Evolutionary conservation across 1,140 invertebrate genomes (phyloP), one percentile per base, ranked within the genome.

Genomic region (Galleria mellonella): DNA sequence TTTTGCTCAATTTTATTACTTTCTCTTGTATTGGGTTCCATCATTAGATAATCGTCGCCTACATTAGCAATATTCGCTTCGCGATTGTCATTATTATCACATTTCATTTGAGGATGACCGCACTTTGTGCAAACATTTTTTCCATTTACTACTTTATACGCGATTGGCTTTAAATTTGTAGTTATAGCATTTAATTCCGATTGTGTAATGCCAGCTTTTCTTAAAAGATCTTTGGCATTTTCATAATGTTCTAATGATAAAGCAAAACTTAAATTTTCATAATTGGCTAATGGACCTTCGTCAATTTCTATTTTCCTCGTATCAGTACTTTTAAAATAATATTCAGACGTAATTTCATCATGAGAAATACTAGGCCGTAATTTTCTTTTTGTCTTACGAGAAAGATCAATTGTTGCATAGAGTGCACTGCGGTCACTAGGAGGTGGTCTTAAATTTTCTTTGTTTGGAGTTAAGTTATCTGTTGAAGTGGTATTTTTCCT

Each of bases 251-350:
- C 90, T 17, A 94, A 75, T 0, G 92, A 94, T 51, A 93, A 88
- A 49, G 91, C 92, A 76, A 94, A 94, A 57, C 92, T 90, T 55
- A 94, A 88, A 64, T 94, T 94, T 52, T 90, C 92, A 66, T 94
- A 94, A 76, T 93, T 92, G 2, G 72, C 69, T 6, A 72, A 43
- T 0, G 79, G 71, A 0, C 76, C 79, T 1, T 75, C 63, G 29
- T 79, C 74, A 13, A 76, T 51, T 32, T 74, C 71, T 12, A 57
- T 40, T 0, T 43, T 44, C 6, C 17, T 36, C 0, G 49, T 38
- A 12, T 62, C 56, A 0, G 56, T 14, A 12, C 51, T 53, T 7
- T 45, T 52, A 8, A 46, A 46, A 7, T 43, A 32, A 23, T 40
- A 46, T 4, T 58, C 51, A 0, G 40, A 17, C 0, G 37, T 32